Percentiles rank a stretch among this genome's conserved stretches.
Evolutionary conservation across 1,140 invertebrate species (phyloP).

Genomic region (Centruroides vittatus): DNA sequence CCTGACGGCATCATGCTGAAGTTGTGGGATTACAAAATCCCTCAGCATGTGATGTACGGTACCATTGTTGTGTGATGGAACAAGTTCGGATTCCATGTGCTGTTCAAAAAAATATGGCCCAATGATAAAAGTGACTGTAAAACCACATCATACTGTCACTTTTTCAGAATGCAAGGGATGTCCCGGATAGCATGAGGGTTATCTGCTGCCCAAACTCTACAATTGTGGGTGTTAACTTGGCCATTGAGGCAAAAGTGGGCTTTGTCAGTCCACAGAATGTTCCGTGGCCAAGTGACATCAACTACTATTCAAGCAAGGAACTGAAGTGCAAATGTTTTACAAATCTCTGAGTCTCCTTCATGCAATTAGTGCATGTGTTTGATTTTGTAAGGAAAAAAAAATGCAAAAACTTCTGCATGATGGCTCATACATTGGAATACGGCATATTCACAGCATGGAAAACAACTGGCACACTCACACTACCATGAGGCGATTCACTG

Average conservation of each 20-base stretch:
- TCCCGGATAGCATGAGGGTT: not conserved
- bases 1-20: too few species aligned
- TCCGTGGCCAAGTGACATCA: not conserved
- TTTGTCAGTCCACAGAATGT: not conserved
- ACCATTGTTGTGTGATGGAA: too few species aligned
- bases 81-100: too few species aligned
- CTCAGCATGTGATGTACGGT: too few species aligned
- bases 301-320: not conserved
- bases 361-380: not conserved
- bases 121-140: not conserved
- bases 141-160: not conserved
- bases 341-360: not conserved
- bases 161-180: not conserved
- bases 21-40: too few species aligned
- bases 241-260: not conserved
- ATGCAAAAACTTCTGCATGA: not conserved
- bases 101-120: not conserved
- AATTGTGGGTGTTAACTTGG: not conserved
- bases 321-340: not conserved
- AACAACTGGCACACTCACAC: not conserved
- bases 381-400: constrained; percentile 3
- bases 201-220: not conserved
- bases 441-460: not conserved
- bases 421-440: not conserved
- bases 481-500: not conserved